Evolutionary conservation across 2,888 invertebrate genomes (phyloP).

Genomic region (Cheiracanthium punctorium): DNA sequence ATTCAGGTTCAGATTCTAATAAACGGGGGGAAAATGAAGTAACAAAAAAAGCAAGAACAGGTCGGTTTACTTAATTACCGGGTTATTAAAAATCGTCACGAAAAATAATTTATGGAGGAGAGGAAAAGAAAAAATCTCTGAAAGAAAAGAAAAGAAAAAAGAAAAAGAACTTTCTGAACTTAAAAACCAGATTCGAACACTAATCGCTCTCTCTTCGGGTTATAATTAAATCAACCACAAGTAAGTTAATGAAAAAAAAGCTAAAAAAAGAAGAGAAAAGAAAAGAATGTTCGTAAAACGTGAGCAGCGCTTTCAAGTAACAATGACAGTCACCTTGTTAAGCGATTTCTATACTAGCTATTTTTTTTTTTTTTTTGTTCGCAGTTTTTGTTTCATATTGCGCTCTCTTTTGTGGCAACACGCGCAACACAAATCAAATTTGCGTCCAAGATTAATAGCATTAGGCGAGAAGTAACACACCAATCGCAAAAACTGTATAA

Average conservation of each 20-base stretch:
- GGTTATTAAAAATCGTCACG: conserved; percentile 68
- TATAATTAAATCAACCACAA: conserved; percentile 67
- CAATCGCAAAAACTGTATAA: not conserved
- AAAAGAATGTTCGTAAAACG: conserved; percentile 34
- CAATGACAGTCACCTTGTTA: conserved; percentile 63
- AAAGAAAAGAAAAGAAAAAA: conserved; percentile 15
- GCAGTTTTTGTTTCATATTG: conserved; percentile 9
- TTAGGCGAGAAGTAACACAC: not conserved
- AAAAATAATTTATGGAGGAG: conserved; percentile 41
- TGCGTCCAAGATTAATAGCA: conserved; percentile 53
- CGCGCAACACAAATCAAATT: conserved; percentile 48
- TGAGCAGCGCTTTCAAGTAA: conserved; percentile 39
- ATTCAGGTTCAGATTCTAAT: not conserved
- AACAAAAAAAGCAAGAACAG: conserved; percentile 24
- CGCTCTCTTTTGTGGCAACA: conserved; percentile 27
- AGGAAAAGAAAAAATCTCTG: not conserved
- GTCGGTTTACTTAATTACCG: conserved; percentile 58
- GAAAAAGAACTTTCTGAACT: conserved; percentile 12
- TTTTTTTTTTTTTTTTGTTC: conserved; percentile 6
- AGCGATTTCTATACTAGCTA: conserved; percentile 42
- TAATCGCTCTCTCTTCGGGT: conserved; percentile 48
- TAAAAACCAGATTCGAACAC: conserved; percentile 24
- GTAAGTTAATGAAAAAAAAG: conserved; percentile 57
- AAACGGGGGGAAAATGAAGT: not conserved
- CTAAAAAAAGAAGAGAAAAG: too few relatives aligned